Base-by-base conservation (phyloP, 2,113 vertebrate genomes). In the Amphilophus citrinellus region DNA sequence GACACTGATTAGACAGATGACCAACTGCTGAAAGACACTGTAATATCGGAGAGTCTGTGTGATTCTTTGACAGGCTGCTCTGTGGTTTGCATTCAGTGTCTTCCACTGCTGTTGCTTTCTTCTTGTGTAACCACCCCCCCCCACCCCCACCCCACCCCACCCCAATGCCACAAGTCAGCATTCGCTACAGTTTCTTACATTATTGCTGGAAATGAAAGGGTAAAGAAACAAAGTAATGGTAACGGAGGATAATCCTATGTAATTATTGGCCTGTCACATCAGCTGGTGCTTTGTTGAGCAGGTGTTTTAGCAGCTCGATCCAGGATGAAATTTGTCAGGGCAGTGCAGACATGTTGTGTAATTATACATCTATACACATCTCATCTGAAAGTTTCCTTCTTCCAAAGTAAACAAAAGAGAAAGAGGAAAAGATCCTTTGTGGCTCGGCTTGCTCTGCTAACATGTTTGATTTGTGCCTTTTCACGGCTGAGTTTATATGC, bases 231-330 rank as follows among this genome's bases (percentile, higher is more conserved):
- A 84, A 87, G 90, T 86, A 76, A 79, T 53, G 79, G 79, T 88
- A 90, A 84, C 80, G 73, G 60, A 58, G 77, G 86, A 79, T 92
- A 92, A 94, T 92, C 91, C 83, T 17, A 77, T 62, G 73, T 95
- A 94, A 96, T 95, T 93, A 94, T 87, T 77, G 88, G 77, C 84
- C 90, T 86, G 87, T 80, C 85, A 87, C 83, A 90, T 95, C 92
- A 94, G 93, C 89, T 89, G 93, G 84, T 80, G 44, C 68, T 91
- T 88, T 91, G 84, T 88, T 76, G 77, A 91, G 81, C 96, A 95
- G 95, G 94, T 96, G 94, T 91, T 93, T 93, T 50, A 68, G 77
- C 84, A 32, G 78, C 89, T 86, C 83, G 63, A 77, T 57, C 85
- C 85, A 20, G 71, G 83, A 94, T 88, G 93, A 94, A 88, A 86